Evolutionary conservation across 2,797 vertebrate genomes (phyloP).

Genomic region (Valencia hispanica): DNA sequence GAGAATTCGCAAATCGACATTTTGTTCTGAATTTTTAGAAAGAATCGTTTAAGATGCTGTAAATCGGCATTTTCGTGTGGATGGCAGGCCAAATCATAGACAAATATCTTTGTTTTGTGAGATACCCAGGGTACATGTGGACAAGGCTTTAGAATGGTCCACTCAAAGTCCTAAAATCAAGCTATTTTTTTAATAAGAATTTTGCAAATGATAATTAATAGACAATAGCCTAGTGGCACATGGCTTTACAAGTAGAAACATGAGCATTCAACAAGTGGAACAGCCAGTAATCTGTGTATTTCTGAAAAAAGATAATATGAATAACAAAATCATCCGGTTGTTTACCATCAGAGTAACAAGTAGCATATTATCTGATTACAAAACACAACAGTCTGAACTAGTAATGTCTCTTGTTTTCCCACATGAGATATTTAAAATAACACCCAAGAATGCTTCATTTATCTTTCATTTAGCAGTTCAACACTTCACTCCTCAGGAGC

Average conservation of each 20-base stretch:
- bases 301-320: slow-evolving; percentile 8
- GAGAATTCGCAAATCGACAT: no score
- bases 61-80: no score
- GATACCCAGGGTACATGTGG: no score
- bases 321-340: slow-evolving; percentile 15
- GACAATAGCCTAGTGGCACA: background rate
- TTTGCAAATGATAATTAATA: background rate
- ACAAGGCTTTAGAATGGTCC: background rate
- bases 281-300: slow-evolving; percentile 26
- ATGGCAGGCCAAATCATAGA: no score
- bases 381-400: slow-evolving; percentile 13
- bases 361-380: slow-evolving; percentile 1
- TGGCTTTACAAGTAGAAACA: slow-evolving; percentile 13
- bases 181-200: background rate
- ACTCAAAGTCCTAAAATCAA: background rate
- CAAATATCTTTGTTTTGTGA: no score
- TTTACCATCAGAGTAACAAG: slow-evolving; percentile 2
- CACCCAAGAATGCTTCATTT: slow-evolving; percentile 33
- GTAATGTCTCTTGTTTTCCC: slow-evolving; percentile 40
- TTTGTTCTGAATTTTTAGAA: no score
- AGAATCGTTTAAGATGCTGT: no score
- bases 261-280: slow-evolving; percentile 10
- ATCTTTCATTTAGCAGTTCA: slow-evolving; percentile 42
- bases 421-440: slow-evolving; percentile 36
- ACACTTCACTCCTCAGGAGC: slow-evolving; percentile 36